Evolutionary conservation across 2,797 vertebrate species (phyloP).

Genomic region (Botia almorhae): DNA sequence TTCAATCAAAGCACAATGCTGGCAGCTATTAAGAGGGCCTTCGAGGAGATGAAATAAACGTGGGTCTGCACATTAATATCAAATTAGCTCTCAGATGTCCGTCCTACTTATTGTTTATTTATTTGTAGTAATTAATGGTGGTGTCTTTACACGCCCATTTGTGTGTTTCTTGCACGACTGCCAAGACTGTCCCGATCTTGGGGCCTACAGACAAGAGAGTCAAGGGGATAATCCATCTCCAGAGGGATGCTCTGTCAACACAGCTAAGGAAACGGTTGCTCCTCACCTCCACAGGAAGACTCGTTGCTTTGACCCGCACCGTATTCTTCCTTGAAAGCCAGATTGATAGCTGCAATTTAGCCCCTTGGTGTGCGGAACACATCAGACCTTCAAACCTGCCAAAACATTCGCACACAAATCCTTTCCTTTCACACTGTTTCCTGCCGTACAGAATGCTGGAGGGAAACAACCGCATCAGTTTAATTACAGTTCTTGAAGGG

Average conservation of each 20-base stretch:
- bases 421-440: background rate
- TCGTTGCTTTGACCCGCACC: slow-evolving; percentile 25
- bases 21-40: slow-evolving; percentile 35
- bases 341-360: slow-evolving; percentile 52
- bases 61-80: slow-evolving; percentile 19
- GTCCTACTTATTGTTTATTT: slow-evolving; percentile 12
- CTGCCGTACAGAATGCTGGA: slow-evolving; percentile 52
- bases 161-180: background rate
- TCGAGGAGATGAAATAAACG: slow-evolving; percentile 31
- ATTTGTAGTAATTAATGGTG: slow-evolving; percentile 29
- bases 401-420: slow-evolving; percentile 31
- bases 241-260: slow-evolving; percentile 36
- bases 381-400: slow-evolving; percentile 36
- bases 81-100: slow-evolving; percentile 13
- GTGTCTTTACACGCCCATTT: background rate
- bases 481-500: slow-evolving; percentile 59
- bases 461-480: slow-evolving; percentile 76
- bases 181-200: background rate
- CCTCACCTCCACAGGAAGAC: slow-evolving; percentile 25
- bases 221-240: slow-evolving; percentile 30
- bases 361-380: slow-evolving; percentile 18
- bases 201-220: slow-evolving; percentile 15
- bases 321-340: slow-evolving; percentile 48
- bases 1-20: slow-evolving; percentile 46
- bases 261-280: background rate